Percentiles rank a stretch among this genome's conserved stretches.
These are phyloP conservation scores for Saccostrea glomerata DNA, from an alignment of 1,140 invertebrate species.

Conservation along the genomic window DNA sequence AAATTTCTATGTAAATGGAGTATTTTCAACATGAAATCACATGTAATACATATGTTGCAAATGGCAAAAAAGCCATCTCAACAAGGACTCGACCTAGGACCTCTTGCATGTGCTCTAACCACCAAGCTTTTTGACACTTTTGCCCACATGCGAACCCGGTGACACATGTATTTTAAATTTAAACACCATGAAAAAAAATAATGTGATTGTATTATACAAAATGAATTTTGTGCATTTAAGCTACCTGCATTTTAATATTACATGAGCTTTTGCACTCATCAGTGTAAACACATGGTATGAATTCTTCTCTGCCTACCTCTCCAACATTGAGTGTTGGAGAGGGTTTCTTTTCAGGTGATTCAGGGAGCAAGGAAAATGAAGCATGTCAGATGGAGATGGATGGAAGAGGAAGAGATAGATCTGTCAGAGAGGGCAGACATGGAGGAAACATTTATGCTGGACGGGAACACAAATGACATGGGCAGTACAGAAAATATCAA, in stretches of 20 bases:
- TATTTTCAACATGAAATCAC: background rate
- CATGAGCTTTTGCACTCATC: background rate
- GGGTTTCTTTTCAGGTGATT: background rate
- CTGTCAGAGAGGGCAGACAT: background rate
- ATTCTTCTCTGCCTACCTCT: background rate
- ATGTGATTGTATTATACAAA: background rate
- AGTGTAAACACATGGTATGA: background rate
- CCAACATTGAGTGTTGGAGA: background rate
- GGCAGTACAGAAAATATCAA: background rate
- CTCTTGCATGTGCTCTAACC: background rate
- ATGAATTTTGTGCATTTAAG: background rate
- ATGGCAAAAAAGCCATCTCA: background rate
- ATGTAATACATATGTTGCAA: background rate
- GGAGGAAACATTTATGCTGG: background rate
- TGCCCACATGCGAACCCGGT: too few species aligned
- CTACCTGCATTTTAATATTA: background rate
- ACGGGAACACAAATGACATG: background rate
- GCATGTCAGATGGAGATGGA: background rate
- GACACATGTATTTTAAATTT: background rate
- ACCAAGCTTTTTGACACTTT: background rate
- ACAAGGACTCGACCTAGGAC: background rate
- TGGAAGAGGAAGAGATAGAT: background rate
- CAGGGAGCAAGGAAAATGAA: background rate
- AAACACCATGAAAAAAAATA: background rate
- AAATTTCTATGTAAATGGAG: background rate